These are phyloP conservation scores for Loriculus beryllinus DNA, from an alignment of 2,797 vertebrate genomes.

Conservation along the genomic window DNA sequence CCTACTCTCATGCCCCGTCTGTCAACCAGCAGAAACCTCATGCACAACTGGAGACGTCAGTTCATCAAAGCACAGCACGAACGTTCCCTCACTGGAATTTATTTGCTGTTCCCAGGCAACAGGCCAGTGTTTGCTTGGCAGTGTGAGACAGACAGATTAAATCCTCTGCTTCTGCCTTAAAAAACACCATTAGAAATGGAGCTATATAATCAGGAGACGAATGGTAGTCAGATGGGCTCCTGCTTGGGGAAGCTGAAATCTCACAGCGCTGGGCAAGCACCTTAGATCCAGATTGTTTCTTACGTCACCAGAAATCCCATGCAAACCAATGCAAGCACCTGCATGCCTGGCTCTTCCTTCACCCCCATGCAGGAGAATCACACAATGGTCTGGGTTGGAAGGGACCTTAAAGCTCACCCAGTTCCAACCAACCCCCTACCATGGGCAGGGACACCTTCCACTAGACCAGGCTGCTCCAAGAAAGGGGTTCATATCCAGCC, in stretches of 20 bases:
- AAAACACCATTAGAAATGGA: background rate
- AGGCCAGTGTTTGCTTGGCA: background rate
- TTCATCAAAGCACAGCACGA: background rate
- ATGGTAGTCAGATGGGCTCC: background rate
- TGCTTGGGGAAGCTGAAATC: background rate
- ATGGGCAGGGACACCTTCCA: background rate
- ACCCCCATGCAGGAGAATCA: background rate
- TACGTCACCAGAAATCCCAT: background rate
- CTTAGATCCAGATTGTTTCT: background rate
- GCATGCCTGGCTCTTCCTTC: background rate
- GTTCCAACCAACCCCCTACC: background rate
- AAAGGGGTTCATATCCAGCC: background rate
- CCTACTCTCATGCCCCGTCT: background rate
- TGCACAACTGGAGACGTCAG: background rate
- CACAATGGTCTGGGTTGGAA: background rate
- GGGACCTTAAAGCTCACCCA: background rate
- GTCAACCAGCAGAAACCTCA: background rate
- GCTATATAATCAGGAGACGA: background rate
- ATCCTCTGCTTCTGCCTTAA: background rate
- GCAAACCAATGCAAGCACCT: background rate
- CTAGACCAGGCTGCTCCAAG: background rate
- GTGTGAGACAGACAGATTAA: background rate
- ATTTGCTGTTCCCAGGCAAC: conserved; percentile 31
- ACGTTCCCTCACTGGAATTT: rapidly evolving
- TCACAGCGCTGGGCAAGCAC: background rate